Conservation (phyloP, 1,140 invertebrate species). For the Hyposmocoma kahamanoa region DNA sequence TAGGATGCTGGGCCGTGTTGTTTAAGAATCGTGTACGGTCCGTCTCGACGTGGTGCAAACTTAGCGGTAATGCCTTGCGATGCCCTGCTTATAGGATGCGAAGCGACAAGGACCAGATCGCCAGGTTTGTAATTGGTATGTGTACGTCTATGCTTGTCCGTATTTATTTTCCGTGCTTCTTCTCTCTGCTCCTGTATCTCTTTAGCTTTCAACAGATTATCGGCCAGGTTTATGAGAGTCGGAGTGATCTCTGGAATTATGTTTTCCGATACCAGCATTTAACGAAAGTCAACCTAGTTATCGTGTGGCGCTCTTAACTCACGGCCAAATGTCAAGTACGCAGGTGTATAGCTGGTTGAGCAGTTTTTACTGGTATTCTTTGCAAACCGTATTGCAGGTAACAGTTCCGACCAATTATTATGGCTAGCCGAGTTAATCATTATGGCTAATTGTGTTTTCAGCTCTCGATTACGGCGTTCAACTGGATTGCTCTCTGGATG, state of each 20-base stretch:
- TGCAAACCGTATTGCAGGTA: slow-evolving; percentile 43
- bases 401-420: slow-evolving; percentile 32
- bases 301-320: slow-evolving; percentile 17
- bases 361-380: slow-evolving; percentile 41
- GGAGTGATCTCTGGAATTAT: slow-evolving; percentile 14
- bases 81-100: slow-evolving; percentile 9
- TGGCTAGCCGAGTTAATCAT: slow-evolving; percentile 33
- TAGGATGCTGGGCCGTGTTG: background rate
- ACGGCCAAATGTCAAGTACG: slow-evolving; percentile 38
- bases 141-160: slow-evolving; percentile 7
- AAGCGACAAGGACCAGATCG: slow-evolving; percentile 13
- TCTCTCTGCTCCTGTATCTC: slow-evolving; percentile 4
- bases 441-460: slow-evolving; percentile 42
- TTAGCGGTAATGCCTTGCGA: slow-evolving; percentile 1
- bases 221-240: slow-evolving; percentile 2
- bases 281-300: slow-evolving; percentile 3
- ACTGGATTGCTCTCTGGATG: slow-evolving; percentile 39
- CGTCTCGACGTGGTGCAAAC: slow-evolving; percentile 9
- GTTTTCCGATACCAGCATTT: slow-evolving; percentile 8
- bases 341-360: slow-evolving; percentile 42
- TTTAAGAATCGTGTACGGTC: slow-evolving; percentile 1
- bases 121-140: slow-evolving; percentile 7
- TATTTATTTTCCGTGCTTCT: slow-evolving; percentile 5
- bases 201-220: background rate
- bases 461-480: slow-evolving; percentile 36